Evolutionary conservation across 2,888 invertebrate genomes (phyloP).

Genomic region (Tipula lateralis): DNA sequence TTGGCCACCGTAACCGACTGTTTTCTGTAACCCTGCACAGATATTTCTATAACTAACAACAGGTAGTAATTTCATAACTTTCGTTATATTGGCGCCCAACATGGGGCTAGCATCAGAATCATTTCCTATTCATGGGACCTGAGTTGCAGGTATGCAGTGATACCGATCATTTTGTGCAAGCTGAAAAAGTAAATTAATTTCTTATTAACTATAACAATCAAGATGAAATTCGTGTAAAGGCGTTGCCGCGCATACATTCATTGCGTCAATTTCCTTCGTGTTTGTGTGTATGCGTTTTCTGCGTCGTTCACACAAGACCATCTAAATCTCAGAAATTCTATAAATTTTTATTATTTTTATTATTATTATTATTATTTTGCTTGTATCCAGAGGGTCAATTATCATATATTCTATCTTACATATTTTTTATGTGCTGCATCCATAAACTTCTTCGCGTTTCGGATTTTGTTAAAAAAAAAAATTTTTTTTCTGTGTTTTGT

Average conservation of each 20-base stretch:
- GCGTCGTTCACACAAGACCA: background rate
- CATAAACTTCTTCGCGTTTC: conserved; percentile 13
- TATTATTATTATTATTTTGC: conserved; percentile 7
- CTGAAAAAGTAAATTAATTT: background rate
- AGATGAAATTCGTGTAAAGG: background rate
- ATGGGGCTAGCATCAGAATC: too few relatives aligned
- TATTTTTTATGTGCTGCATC: background rate
- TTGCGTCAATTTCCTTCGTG: background rate
- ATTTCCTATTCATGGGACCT: too few relatives aligned
- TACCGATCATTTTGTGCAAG: background rate
- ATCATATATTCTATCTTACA: background rate
- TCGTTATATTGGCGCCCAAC: too few relatives aligned
- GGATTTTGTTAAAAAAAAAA: too few relatives aligned
- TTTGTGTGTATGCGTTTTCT: background rate
- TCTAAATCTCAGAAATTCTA: background rate
- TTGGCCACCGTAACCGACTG: too few relatives aligned
- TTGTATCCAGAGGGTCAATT: conserved; percentile 24
- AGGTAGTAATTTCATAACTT: too few relatives aligned
- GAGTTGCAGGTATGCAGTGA: too few relatives aligned
- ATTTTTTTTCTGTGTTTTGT: background rate
- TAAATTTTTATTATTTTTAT: conserved; percentile 1
- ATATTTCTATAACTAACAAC: too few relatives aligned
- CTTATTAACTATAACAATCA: background rate
- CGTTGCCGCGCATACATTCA: background rate
- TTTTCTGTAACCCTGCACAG: too few relatives aligned